Conservation (phyloP, 2,888 invertebrate genomes). For the Campopleginae sp. region DNA sequence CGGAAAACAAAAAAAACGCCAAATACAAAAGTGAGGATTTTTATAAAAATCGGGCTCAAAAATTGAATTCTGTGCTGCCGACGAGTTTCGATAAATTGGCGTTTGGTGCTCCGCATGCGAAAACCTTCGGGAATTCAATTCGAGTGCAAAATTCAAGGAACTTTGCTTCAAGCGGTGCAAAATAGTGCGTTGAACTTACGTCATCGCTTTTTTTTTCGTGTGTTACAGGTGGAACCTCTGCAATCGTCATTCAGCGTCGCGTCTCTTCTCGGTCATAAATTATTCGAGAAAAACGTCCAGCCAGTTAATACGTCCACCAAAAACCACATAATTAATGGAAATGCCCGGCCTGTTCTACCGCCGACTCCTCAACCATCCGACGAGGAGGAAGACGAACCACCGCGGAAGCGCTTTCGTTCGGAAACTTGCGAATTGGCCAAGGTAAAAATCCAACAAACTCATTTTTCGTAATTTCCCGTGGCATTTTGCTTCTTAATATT, state of each 20-base stretch:
- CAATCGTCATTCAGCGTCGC: slow-evolving; percentile 82
- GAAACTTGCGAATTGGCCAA: slow-evolving; percentile 86
- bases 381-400: slow-evolving; percentile 90
- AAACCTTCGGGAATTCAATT: neutral
- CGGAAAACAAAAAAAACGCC: neutral
- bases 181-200: neutral
- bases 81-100: neutral
- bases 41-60: neutral
- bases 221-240: slow-evolving; percentile 77
- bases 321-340: slow-evolving; percentile 32
- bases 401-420: slow-evolving; percentile 84
- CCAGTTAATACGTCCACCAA: slow-evolving; percentile 37
- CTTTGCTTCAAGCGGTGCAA: too few relatives aligned
- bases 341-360: slow-evolving; percentile 73
- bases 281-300: slow-evolving; percentile 65
- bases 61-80: neutral
- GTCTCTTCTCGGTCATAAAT: slow-evolving; percentile 80
- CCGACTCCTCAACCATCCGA: slow-evolving; percentile 95
- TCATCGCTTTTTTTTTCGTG: slow-evolving; percentile 52
- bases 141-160: neutral
- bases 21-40: slow-evolving; percentile 32
- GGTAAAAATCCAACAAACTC: slow-evolving; percentile 74
- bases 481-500: neutral
- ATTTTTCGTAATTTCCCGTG: slow-evolving; percentile 15
- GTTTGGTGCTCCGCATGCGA: neutral